These are phyloP conservation scores for Aleiodes leptofemur DNA, from an alignment of 2,888 invertebrate species.

Conservation along the genomic window DNA sequence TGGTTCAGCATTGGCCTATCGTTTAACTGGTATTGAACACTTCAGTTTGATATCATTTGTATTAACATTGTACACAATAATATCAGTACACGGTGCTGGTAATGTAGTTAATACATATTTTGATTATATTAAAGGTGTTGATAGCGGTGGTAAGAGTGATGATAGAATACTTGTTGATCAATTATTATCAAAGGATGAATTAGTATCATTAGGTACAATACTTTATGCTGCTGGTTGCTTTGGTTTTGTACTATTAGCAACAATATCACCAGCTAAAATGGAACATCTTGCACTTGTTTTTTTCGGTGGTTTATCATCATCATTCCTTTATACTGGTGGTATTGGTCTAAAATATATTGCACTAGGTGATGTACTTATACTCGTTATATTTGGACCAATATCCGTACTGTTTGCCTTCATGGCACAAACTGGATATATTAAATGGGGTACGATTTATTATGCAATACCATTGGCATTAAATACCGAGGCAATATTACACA, in stretches of 20 bases:
- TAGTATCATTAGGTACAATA: constrained; percentile 92
- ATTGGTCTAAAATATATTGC: constrained; percentile 97
- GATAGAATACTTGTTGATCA: constrained; percentile 97
- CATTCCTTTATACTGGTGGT: constrained; percentile 97
- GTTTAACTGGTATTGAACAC: constrained; percentile 84
- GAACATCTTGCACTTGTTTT: constrained; percentile 96
- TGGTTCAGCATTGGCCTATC: constrained; percentile 92
- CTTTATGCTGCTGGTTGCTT: constrained; percentile 91
- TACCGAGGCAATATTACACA: constrained; percentile 96
- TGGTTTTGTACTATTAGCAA: constrained; percentile 86
- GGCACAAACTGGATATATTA: constrained; percentile 93
- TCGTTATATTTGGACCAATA: constrained; percentile 95
- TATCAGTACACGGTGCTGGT: constrained; percentile 96
- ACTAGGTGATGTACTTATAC: constrained; percentile 92
- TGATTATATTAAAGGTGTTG: constrained; percentile 95
- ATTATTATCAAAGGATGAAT: constrained; percentile 87
- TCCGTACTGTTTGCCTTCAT: constrained; percentile 95
- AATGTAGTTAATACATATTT: constrained; percentile 98
- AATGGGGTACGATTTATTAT: constrained; percentile 93
- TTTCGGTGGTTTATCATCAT: constrained; percentile 95
- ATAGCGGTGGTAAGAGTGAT: constrained; percentile 90
- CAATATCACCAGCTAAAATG: constrained; percentile 93
- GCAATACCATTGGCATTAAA: constrained; percentile 95
- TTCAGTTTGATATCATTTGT: constrained; percentile 89
- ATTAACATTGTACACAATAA: constrained; percentile 89